phyloP scores from a whole-genome alignment of 2,888 invertebrate species.

The Callosobruchus maculatus region DNA sequence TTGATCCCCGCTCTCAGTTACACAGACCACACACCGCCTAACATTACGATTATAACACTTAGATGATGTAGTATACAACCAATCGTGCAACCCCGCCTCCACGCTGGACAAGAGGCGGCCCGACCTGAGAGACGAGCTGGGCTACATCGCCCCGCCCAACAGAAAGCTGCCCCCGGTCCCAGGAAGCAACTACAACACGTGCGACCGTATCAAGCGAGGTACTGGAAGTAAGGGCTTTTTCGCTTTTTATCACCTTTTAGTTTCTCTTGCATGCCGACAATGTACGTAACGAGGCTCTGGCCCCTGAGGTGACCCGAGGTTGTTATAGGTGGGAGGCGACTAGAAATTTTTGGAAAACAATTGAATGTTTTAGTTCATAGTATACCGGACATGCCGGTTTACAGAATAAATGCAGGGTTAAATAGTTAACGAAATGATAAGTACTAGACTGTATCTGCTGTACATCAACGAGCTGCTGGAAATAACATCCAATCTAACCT shows the following conservation, averaged over 20 bases:
- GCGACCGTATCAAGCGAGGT: conserved; percentile 91
- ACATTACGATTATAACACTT: not conserved
- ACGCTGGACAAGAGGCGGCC: conserved; percentile 82
- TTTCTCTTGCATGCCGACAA: conserved; percentile 4
- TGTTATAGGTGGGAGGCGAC: not conserved
- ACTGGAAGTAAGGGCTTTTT: conserved; percentile 75
- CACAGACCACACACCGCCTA: not conserved
- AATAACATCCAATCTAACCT: no score
- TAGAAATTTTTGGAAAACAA: not conserved
- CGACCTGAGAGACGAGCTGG: conserved; percentile 81
- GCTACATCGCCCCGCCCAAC: conserved; percentile 91
- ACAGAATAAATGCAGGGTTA: no score
- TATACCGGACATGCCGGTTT: no score
- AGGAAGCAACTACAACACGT: conserved; percentile 90
- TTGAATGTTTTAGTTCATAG: no score
- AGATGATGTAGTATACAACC: conserved; percentile 92
- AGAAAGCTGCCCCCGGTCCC: conserved; percentile 89
- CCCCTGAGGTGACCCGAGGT: not conserved
- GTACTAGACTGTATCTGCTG: no score
- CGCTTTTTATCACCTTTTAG: conserved; percentile 14
- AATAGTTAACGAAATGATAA: no score
- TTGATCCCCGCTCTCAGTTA: not conserved
- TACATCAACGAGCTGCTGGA: no score
- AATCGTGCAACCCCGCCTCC: conserved; percentile 60
- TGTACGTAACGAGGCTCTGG: not conserved